These are phyloP conservation scores for Plutella xylostella DNA, from an alignment of 2,888 invertebrate species.

Conservation along the genomic window DNA sequence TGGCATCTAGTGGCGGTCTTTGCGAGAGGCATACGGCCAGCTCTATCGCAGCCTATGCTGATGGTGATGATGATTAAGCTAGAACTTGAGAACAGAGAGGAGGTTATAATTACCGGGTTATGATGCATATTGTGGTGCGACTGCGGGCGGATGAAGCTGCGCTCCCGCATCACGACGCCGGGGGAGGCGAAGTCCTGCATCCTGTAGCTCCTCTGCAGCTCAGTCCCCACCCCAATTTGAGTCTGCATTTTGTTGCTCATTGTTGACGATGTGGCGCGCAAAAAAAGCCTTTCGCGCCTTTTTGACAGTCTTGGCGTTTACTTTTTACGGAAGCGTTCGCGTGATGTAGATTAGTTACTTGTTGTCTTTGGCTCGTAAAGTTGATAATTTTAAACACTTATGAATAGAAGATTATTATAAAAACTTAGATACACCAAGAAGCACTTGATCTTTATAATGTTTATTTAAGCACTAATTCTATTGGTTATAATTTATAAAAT, in stretches of 20 bases:
- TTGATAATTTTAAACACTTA: no score
- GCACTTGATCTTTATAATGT: slow-evolving; percentile 19
- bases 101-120: slow-evolving; percentile 46
- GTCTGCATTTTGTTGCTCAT: slow-evolving; percentile 48
- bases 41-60: no score
- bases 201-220: slow-evolving; percentile 60
- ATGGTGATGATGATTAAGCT: no score
- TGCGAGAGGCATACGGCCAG: no score
- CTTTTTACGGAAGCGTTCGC: slow-evolving; percentile 5
- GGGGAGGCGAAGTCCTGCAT: slow-evolving; percentile 68
- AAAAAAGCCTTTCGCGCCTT: slow-evolving; percentile 15
- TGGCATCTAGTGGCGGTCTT: no score
- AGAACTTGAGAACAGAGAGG: no score
- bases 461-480: no score
- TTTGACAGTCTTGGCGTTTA: no score
- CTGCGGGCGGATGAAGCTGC: slow-evolving; percentile 77
- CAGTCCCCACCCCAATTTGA: slow-evolving; percentile 42
- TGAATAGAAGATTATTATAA: no score
- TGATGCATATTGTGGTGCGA: slow-evolving; percentile 69
- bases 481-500: slow-evolving; percentile 35
- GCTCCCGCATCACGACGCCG: slow-evolving; percentile 74
- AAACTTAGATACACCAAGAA: no score
- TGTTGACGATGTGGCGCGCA: neutral
- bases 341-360: no score
- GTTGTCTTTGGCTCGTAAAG: no score